Evolutionary conservation across 2,797 vertebrate species (phyloP), one percentile per base, ranked within the genome.

Genomic region (Novumbra hubbsi): DNA sequence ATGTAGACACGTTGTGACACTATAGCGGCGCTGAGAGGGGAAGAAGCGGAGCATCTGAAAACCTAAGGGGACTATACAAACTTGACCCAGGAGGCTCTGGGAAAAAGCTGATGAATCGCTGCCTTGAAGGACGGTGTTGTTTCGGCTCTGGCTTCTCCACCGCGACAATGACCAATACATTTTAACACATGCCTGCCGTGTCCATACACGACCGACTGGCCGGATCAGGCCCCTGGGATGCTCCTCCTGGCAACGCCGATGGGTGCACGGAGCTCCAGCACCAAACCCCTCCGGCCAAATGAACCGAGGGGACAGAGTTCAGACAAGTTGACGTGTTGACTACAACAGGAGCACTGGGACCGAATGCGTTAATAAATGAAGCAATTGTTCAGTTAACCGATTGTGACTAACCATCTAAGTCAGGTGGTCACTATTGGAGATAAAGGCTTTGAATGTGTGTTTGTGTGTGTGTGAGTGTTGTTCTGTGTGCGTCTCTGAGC

Each of bases 11-110:
- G 95, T 95, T 96, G 95, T 94, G 95, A 95, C 95, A 95, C 96
- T 95, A 94, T 92, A 94, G 94, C 90, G 86, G 73, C 85, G 90
- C 93, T 90, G 94, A 95, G 95, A 94, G 94, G 93, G 92, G 91
- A 83, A 91, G 93, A 93, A 92, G 93, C 94, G 87, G 89, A 92
- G 95, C 94, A 94, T 97, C 95, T 96, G 95, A 94, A 98, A 97
- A 96, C 94, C 96, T 97, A 98, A 98, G 95, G 96, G 94, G 95
- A 93, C 94, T 92, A 94, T 96, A 93, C 97, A 98, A 96, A 96
- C 96, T 95, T 98, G 96, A 98, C 96, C 96, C 93, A 88, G 92
- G 94, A 96, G 96, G 95, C 96, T 98, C 96, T 98, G 97, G 96
- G 98, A 98, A 98, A 99, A 98, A 95, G 88, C 93, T 91, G 86